Conservation (phyloP, 2,888 invertebrate species). For the Ormyrus nitidulus region DNA sequence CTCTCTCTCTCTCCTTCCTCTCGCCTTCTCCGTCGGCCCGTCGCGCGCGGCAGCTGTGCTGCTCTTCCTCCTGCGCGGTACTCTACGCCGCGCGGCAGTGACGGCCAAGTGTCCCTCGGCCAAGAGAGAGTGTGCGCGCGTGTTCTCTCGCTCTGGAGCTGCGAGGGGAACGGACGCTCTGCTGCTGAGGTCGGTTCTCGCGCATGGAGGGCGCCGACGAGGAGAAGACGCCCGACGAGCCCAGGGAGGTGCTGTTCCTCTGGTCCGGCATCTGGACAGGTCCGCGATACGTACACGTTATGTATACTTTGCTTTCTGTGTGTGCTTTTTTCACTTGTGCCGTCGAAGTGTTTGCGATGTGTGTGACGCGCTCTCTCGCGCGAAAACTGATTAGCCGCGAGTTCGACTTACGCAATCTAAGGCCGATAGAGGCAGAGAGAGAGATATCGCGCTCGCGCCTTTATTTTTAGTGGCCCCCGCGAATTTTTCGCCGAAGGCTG, state of each 20-base stretch:
- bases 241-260: constrained; percentile 53
- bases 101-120: constrained; percentile 6
- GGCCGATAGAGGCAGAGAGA: no score
- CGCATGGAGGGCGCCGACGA: constrained; percentile 35
- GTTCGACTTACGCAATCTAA: no score
- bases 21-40: background rate
- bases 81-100: constrained; percentile 19
- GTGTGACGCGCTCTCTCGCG: no score
- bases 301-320: no score
- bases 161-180: background rate
- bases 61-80: background rate
- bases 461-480: no score
- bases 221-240: constrained; percentile 36
- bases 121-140: background rate
- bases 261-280: constrained; percentile 58
- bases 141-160: background rate
- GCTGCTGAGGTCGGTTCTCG: background rate
- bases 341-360: no score
- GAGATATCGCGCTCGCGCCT: no score
- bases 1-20: constrained; percentile 7
- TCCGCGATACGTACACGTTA: background rate
- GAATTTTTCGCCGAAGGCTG: no score
- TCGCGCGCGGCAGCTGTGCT: background rate
- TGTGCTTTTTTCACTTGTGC: no score
- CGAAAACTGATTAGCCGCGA: no score